Conservation (phyloP, 2,888 invertebrate genomes). For the Flabesymbios commensalis region DNA sequence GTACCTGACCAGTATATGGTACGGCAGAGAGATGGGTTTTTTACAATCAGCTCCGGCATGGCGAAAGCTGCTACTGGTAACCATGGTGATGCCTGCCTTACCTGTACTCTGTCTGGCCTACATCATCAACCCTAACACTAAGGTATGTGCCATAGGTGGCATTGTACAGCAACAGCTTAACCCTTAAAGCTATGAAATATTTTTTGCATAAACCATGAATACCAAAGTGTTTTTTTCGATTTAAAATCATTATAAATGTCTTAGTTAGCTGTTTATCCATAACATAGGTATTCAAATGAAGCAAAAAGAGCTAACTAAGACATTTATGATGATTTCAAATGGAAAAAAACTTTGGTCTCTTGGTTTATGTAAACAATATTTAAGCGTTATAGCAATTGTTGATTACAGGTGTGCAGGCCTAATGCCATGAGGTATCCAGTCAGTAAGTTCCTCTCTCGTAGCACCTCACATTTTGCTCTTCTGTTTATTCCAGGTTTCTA, state of each 20-base stretch:
- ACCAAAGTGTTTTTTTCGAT: no score
- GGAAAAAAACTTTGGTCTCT: no score
- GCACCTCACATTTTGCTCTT: conserved; percentile 69
- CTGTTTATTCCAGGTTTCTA: conserved; percentile 23
- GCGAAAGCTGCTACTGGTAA: conserved; percentile 52
- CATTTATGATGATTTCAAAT: no score
- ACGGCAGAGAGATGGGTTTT: conserved; percentile 70
- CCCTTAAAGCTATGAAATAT: no score
- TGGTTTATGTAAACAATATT: not conserved
- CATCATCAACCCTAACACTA: conserved; percentile 22
- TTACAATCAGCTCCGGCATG: conserved; percentile 62
- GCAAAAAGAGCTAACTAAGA: no score
- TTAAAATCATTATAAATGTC: no score
- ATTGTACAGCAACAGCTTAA: not conserved
- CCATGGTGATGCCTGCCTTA: conserved; percentile 12
- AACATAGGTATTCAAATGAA: no score
- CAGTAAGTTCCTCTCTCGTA: conserved; percentile 71
- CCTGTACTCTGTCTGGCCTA: conserved; percentile 30
- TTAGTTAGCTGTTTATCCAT: no score
- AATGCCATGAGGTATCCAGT: conserved; percentile 66
- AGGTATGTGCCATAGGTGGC: conserved; percentile 8
- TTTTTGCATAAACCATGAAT: no score
- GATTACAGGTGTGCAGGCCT: no score
- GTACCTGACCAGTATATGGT: conserved; percentile 71
- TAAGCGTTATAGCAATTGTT: no score